phyloP scores from a whole-genome alignment of 2,113 vertebrate genomes.

The Poecile atricapillus region DNA sequence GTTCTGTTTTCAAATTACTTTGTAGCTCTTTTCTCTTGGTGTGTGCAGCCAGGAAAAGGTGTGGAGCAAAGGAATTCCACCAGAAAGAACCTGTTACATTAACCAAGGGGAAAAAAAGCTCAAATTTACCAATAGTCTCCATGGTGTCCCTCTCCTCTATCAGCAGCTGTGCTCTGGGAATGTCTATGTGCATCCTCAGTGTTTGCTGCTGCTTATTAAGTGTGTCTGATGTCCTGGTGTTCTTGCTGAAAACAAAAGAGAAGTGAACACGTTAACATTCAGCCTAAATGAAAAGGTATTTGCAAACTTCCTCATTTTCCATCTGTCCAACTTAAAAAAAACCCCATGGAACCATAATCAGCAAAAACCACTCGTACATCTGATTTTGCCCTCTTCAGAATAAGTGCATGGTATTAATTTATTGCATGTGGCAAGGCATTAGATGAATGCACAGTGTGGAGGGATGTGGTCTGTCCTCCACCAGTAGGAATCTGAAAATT shows the following conservation, averaged over 20 bases:
- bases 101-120: neutral
- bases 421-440: neutral
- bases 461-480: neutral
- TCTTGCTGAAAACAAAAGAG: constrained; percentile 83
- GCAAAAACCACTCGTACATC: neutral
- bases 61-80: neutral
- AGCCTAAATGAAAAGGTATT: neutral
- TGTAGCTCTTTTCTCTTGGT: neutral
- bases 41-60: neutral
- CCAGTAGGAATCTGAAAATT: neutral
- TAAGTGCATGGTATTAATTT: neutral
- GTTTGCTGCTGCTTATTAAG: constrained; percentile 97
- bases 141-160: constrained; percentile 98
- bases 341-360: neutral
- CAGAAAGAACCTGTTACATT: neutral
- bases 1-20: neutral
- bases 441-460: neutral
- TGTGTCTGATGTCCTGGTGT: constrained; percentile 94
- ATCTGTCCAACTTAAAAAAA: neutral
- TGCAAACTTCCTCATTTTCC: neutral
- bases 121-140: constrained; percentile 92
- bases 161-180: constrained; percentile 96
- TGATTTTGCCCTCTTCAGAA: neutral
- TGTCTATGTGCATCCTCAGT: constrained; percentile 96
- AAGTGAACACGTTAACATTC: neutral